Percentiles rank a stretch among this genome's conserved stretches.
phyloP scores from a whole-genome alignment of 2,888 invertebrate species.

The Hetaerina titia region DNA sequence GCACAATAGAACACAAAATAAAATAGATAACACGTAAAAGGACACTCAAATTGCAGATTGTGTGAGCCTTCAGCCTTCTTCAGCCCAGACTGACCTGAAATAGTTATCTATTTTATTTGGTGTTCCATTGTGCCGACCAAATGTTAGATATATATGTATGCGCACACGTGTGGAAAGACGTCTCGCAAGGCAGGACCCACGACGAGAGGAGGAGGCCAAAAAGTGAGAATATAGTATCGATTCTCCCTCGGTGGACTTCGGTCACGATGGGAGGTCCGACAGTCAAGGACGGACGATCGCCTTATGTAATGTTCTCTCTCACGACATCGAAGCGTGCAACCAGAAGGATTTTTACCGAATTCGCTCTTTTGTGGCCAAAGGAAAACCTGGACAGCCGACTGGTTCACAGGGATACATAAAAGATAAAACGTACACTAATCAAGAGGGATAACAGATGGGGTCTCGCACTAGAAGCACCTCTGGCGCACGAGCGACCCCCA shows the following conservation, averaged over 20 bases:
- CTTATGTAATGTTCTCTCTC: background rate
- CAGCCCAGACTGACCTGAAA: too few relatives aligned
- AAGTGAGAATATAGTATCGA: background rate
- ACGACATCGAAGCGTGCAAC: background rate
- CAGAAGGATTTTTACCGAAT: background rate
- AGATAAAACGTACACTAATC: background rate
- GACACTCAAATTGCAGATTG: too few relatives aligned
- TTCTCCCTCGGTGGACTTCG: constrained; percentile 7
- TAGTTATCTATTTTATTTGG: too few relatives aligned
- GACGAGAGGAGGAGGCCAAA: background rate
- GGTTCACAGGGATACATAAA: background rate
- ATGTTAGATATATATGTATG: too few relatives aligned
- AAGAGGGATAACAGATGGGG: too few relatives aligned
- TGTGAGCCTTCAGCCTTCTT: too few relatives aligned
- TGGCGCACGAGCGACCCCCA: too few relatives aligned
- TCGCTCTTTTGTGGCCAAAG: background rate
- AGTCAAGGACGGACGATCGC: constrained; percentile 31
- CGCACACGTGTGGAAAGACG: background rate
- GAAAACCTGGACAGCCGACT: background rate
- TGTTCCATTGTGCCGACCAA: too few relatives aligned
- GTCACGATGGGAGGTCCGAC: background rate
- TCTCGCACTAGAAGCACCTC: too few relatives aligned
- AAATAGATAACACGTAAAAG: too few relatives aligned
- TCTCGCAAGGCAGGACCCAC: background rate
- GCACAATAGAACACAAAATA: too few relatives aligned